phyloP scores from a whole-genome alignment of 2,888 invertebrate species.

The Drosophila anomelani region DNA sequence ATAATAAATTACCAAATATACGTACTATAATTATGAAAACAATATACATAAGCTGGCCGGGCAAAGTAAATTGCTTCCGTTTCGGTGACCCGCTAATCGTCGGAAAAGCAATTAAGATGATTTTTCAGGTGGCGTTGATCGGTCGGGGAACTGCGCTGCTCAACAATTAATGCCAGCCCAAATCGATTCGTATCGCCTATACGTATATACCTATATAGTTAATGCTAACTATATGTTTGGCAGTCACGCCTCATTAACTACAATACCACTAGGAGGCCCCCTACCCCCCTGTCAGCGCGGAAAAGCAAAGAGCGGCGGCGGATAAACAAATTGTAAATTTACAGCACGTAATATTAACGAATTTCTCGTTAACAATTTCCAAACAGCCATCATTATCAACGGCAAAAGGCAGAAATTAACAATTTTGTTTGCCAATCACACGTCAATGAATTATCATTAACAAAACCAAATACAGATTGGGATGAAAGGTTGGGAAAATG shows the following conservation, averaged over 20 bases:
- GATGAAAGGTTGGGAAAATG: not conserved
- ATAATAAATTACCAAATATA: conserved; percentile 16
- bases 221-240: conserved; percentile 44
- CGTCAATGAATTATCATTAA: conserved; percentile 47
- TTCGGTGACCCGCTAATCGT: conserved; percentile 36
- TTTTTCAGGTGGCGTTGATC: conserved; percentile 22
- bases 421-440: conserved; percentile 47
- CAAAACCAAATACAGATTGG: conserved; percentile 14
- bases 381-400: conserved; percentile 19
- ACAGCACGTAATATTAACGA: conserved; percentile 42
- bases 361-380: conserved; percentile 40
- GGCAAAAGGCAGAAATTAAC: conserved; percentile 27
- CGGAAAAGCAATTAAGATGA: conserved; percentile 45
- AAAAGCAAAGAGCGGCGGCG: not conserved
- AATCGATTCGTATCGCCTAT: conserved; percentile 17
- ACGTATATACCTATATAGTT: conserved; percentile 1
- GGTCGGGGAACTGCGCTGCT: conserved; percentile 14
- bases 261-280: not conserved
- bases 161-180: conserved; percentile 26
- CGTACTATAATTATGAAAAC: conserved; percentile 13
- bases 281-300: conserved; percentile 19
- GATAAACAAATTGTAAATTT: conserved; percentile 34
- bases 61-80: conserved; percentile 32
- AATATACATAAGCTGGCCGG: conserved; percentile 6
- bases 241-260: conserved; percentile 39